These are phyloP conservation scores for Pyrochroa serraticornis DNA, from an alignment of 2,888 invertebrate genomes.

Conservation along the genomic window DNA sequence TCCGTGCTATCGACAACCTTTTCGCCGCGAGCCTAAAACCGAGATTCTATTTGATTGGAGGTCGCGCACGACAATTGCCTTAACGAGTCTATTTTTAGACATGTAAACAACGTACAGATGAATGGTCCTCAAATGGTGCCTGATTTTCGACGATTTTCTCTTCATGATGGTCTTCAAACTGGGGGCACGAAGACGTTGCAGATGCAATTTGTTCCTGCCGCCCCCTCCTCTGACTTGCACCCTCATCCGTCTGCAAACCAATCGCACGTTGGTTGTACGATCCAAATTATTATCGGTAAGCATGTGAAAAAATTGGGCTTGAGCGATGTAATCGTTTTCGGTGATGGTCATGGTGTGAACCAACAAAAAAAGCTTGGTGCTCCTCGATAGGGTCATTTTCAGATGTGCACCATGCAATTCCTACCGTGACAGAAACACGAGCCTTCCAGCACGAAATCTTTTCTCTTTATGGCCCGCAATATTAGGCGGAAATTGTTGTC, in stretches of 20 bases:
- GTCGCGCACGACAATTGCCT: slow-evolving; percentile 6
- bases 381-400: slow-evolving; percentile 31
- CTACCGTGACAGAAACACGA: slow-evolving; percentile 53
- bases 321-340: slow-evolving; percentile 55
- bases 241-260: slow-evolving; percentile 49
- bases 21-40: too few species aligned
- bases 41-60: too few species aligned
- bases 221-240: slow-evolving; percentile 43
- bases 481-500: slow-evolving; percentile 53
- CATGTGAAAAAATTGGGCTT: slow-evolving; percentile 58
- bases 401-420: slow-evolving; percentile 50
- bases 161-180: slow-evolving; percentile 51
- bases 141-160: slow-evolving; percentile 48
- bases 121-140: slow-evolving; percentile 54
- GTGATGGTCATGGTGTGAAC: slow-evolving; percentile 59
- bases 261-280: slow-evolving; percentile 40
- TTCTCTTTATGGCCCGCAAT: slow-evolving; percentile 52
- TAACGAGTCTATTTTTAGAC: slow-evolving; percentile 21
- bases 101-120: slow-evolving; percentile 50
- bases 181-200: slow-evolving; percentile 43
- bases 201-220: slow-evolving; percentile 43
- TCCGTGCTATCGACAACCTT: too few species aligned
- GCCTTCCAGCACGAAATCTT: slow-evolving; percentile 42
- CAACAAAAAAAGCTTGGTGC: slow-evolving; percentile 49
- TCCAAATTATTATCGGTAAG: slow-evolving; percentile 39